Evolutionary conservation across 2,888 invertebrate species (phyloP).

Genomic region (Pollenia amentaria): DNA sequence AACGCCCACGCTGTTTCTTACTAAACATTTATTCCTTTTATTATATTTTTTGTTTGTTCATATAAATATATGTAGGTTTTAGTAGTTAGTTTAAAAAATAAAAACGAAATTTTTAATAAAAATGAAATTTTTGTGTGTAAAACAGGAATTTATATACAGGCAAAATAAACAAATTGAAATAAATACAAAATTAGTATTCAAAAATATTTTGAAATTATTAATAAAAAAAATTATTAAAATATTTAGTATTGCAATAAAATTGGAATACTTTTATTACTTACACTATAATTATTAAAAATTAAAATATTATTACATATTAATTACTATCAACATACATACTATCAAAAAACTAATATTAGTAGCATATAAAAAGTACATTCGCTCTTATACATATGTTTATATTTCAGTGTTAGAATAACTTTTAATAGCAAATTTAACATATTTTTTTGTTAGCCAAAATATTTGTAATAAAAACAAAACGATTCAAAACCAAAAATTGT

Average conservation of each 20-base stretch:
- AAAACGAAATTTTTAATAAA: constrained; percentile 35
- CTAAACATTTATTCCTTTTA: constrained; percentile 36
- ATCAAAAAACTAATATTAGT: constrained; percentile 23
- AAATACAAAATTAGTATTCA: constrained; percentile 35
- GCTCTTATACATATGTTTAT: constrained; percentile 6
- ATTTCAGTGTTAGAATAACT: constrained; percentile 18
- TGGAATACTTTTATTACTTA: constrained; percentile 80
- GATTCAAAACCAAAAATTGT: background rate
- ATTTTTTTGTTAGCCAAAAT: background rate
- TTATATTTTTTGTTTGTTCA: constrained; percentile 35
- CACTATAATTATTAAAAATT: constrained; percentile 61
- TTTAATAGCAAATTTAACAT: background rate
- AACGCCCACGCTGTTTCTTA: constrained; percentile 13
- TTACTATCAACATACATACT: constrained; percentile 45
- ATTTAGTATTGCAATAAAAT: constrained; percentile 80
- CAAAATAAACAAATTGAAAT: constrained; percentile 15
- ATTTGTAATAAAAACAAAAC: too few relatives aligned
- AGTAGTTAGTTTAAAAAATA: constrained; percentile 67
- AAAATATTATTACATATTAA: constrained; percentile 60
- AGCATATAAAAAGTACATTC: constrained; percentile 33
- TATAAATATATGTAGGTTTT: constrained; percentile 45
- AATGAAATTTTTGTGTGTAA: constrained; percentile 53
- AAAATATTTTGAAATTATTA: constrained; percentile 27
- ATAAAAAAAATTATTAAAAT: constrained; percentile 31
- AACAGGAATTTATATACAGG: constrained; percentile 48